Evolutionary conservation across 2,888 invertebrate species (phyloP).

Genomic region (Hemicrepidius hirtus): DNA sequence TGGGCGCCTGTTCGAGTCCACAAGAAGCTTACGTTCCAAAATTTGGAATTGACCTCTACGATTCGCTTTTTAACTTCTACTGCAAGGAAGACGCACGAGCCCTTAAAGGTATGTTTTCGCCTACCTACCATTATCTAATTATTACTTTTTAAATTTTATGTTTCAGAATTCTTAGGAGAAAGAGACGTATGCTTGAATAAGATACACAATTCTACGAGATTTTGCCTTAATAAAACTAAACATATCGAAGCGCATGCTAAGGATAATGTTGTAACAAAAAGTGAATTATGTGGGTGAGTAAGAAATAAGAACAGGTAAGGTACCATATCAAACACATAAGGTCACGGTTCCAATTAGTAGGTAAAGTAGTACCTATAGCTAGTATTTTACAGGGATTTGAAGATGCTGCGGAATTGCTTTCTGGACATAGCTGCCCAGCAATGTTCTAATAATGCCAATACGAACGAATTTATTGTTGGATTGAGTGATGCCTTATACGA

Average conservation of each 20-base stretch:
- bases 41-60: constrained; percentile 41
- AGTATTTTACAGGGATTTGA: constrained; percentile 42
- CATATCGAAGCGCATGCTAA: constrained; percentile 23
- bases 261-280: constrained; percentile 38
- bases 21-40: constrained; percentile 43
- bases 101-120: constrained; percentile 42
- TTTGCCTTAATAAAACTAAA: constrained; percentile 38
- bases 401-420: constrained; percentile 35
- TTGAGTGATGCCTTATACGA: constrained; percentile 35
- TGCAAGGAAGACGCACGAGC: constrained; percentile 38
- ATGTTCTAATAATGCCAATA: constrained; percentile 26
- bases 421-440: constrained; percentile 26
- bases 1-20: constrained; percentile 32
- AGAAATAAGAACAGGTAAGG: too few relatives aligned
- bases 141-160: not conserved
- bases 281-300: constrained; percentile 42
- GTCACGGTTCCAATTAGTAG: too few relatives aligned
- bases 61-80: constrained; percentile 40
- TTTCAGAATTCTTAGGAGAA: constrained; percentile 29
- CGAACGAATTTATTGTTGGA: constrained; percentile 35
- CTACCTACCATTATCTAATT: too few relatives aligned
- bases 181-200: constrained; percentile 22
- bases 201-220: constrained; percentile 17
- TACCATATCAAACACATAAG: too few relatives aligned
- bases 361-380: too few relatives aligned